A percentile compares a stretch with the other conserved stretches of the same genome.
These are phyloP conservation scores for Diaphora mendica DNA, from an alignment of 2,888 invertebrate species.

Conservation along the genomic window DNA sequence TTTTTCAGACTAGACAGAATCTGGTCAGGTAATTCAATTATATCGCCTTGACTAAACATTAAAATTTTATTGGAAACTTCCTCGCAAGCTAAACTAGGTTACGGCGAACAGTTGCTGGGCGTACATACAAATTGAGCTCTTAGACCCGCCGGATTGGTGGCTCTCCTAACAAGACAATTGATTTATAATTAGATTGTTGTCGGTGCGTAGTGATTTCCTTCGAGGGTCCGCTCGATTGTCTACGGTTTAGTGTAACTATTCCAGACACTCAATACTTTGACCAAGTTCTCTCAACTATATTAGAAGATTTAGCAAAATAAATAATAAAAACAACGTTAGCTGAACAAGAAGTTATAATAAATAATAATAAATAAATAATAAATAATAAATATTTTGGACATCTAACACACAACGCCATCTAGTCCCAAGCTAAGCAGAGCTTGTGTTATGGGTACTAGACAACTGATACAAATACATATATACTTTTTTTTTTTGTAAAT, in stretches of 20 bases:
- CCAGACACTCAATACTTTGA: not conserved
- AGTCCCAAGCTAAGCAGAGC: too few species aligned
- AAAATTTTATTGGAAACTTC: constrained; percentile 73
- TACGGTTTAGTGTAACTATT: constrained; percentile 14
- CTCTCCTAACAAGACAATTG: constrained; percentile 61
- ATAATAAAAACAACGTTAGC: too few species aligned
- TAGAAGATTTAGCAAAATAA: too few species aligned
- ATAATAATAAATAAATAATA: too few species aligned
- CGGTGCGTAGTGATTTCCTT: constrained; percentile 41
- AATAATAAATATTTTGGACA: too few species aligned
- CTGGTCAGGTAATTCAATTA: constrained; percentile 75
- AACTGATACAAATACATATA: too few species aligned
- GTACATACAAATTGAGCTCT: constrained; percentile 54
- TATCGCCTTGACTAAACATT: constrained; percentile 63
- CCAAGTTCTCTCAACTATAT: not conserved
- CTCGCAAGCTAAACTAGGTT: constrained; percentile 62
- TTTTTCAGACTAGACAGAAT: constrained; percentile 56
- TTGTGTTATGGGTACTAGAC: too few species aligned
- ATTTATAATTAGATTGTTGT: constrained; percentile 59
- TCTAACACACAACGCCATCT: too few species aligned
- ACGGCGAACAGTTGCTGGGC: constrained; percentile 50
- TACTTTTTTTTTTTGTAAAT: too few species aligned
- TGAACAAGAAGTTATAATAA: too few species aligned
- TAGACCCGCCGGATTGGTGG: constrained; percentile 47
- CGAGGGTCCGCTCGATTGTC: constrained; percentile 20